Base-by-base conservation (phyloP, 1,140 invertebrate genomes). In the Galendromus occidentalis region DNA sequence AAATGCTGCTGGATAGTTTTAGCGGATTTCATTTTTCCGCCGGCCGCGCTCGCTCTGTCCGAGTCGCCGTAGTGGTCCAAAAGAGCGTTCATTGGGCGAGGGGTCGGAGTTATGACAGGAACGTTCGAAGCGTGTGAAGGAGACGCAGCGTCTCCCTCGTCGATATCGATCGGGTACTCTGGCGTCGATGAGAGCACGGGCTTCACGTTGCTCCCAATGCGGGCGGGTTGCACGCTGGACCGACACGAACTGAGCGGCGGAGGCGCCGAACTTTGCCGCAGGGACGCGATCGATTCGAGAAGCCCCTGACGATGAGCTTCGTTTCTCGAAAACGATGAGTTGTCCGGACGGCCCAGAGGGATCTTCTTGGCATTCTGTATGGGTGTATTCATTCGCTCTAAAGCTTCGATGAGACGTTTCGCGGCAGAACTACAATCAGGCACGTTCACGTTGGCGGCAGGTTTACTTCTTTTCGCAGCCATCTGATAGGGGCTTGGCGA, bases 351-450 rank as follows among this genome's bases (percentile, higher is more conserved):
- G 33, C 51, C 51, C 51, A 59, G 17, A 2, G 51, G 51, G 25
- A 59, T 59, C 33, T 33, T 59, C 22, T 59, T 59, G 12, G 51
- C 51, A 59, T 59, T 59, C 51, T 59, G 51, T 59, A 59, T 22
- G 25, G 51, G 51, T 12, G 51, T 59, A 22, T 59, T 59, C 14
- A 59, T 59, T 22, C 51, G 25, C 22, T 59, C 51, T 9, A 59
- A 22, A 18, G 51, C 51, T 59, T 59, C 25, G 33, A 59, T 59
- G 14, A 59, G 51, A 17, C 51, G 14, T 59, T 59, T 59, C 2
- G 51, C 51, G 25, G 51, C 25, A 17, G 51, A 59, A 33, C 33
- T 59, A 6, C 33, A 14, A 14, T 33, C 51, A 6, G 25, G 14
- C 25, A 59, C 51, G 22, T 33, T 25, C 14, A 59, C 51, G 33